These are phyloP conservation scores for Cosmia pyralina DNA, from an alignment of 2,888 invertebrate genomes.

Conservation along the genomic window DNA sequence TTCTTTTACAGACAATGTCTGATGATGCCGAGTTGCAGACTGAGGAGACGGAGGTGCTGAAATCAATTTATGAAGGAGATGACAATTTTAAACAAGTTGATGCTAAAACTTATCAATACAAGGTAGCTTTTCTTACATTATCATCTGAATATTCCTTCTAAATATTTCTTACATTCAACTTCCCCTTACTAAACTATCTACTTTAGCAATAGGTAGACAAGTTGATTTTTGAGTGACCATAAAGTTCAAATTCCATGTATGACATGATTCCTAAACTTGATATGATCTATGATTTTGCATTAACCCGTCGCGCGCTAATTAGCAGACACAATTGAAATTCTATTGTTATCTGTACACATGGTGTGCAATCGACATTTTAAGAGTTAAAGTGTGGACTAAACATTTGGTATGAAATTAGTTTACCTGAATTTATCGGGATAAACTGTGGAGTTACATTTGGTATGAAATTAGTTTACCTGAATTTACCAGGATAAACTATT, in stretches of 20 bases:
- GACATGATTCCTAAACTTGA: not conserved
- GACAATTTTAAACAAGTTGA: constrained; percentile 95
- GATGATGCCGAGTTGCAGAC: constrained; percentile 92
- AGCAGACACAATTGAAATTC: no score
- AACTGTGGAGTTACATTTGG: not conserved
- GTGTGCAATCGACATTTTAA: no score
- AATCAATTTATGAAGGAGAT: constrained; percentile 98
- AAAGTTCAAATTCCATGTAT: not conserved
- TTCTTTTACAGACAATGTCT: constrained; percentile 74
- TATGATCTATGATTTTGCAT: not conserved
- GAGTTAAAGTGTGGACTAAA: no score
- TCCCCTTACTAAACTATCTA: not conserved
- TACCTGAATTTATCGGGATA: no score
- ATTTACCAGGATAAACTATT: not conserved
- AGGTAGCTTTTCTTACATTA: constrained; percentile 90
- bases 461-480: no score
- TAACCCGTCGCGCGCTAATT: no score
- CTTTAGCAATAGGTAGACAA: not conserved
- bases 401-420: no score
- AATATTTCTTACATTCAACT: not conserved
- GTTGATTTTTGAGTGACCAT: not conserved
- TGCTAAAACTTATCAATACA: constrained; percentile 96
- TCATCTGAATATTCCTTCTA: not conserved
- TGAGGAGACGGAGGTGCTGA: constrained; percentile 97
- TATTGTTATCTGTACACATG: no score